These are phyloP conservation scores for Hydrophis major DNA, from an alignment of 2,797 vertebrate species.

Conservation along the genomic window DNA sequence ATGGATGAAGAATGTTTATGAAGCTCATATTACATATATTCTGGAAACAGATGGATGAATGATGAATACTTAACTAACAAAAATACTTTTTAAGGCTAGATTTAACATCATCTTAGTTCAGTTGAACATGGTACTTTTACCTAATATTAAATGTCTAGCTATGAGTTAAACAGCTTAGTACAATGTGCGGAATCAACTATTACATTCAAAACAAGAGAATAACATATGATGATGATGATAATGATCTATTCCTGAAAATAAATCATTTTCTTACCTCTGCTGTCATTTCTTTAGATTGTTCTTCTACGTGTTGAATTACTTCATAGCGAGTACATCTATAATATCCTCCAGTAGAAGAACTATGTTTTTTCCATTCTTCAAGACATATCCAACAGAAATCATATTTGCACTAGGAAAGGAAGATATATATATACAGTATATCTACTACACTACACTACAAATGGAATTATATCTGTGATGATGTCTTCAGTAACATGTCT, in stretches of 20 bases:
- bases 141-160: not conserved
- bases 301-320: constrained; percentile 96
- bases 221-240: not conserved
- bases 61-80: not conserved
- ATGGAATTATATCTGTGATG: not conserved
- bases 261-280: constrained; percentile 81
- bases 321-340: constrained; percentile 98
- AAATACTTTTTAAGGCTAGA: not conserved
- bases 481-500: not conserved
- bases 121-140: not conserved
- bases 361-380: constrained; percentile 99
- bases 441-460: not conserved
- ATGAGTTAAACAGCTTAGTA: not conserved
- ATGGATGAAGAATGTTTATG: not conserved
- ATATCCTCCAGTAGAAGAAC: constrained; percentile 97
- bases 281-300: constrained; percentile 98
- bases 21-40: not conserved
- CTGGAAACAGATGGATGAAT: not conserved
- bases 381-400: constrained; percentile 99
- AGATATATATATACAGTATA: not conserved
- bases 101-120: not conserved
- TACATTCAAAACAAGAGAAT: not conserved
- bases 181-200: not conserved
- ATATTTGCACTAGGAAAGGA: constrained; percentile 87
- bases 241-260: not conserved